phyloP scores from a whole-genome alignment of 2,797 vertebrate genomes.

The Poecile montanus region DNA sequence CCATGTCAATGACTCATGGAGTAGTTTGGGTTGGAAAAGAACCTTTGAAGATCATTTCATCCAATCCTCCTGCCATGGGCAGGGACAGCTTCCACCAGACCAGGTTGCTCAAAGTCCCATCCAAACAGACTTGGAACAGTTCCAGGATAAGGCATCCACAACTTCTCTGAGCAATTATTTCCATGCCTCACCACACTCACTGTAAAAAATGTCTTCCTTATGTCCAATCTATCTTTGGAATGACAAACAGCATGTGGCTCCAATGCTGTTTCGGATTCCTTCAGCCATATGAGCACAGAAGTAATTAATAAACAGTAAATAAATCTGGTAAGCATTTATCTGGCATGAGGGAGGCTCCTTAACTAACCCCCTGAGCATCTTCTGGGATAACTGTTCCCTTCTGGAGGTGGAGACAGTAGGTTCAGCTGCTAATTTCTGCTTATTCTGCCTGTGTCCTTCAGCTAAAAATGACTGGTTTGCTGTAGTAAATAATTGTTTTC shows the following conservation, averaged over 20 bases:
- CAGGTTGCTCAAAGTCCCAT: not conserved
- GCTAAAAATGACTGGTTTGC: not conserved
- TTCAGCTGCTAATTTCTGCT: not conserved
- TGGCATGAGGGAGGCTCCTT: not conserved
- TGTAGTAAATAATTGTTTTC: slow-evolving; percentile 1
- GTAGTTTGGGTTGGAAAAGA: not conserved
- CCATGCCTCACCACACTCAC: not conserved
- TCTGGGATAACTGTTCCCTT: not conserved
- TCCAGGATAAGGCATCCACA: not conserved
- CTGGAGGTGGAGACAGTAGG: not conserved
- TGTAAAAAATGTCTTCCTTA: not conserved
- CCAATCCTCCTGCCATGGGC: not conserved
- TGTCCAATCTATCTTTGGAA: not conserved
- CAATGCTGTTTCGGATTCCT: not conserved
- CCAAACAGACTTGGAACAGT: not conserved
- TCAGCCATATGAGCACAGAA: not conserved
- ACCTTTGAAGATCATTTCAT: not conserved
- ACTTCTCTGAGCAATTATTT: not conserved
- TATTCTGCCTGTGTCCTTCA: not conserved
- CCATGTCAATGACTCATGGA: not conserved
- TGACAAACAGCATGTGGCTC: not conserved
- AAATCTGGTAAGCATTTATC: not conserved
- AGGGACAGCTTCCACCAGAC: not conserved
- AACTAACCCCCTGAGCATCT: not conserved
- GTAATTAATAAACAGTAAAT: slow-evolving; percentile 8